Evolutionary conservation across 2,888 invertebrate genomes (phyloP).

Genomic region (Nephrotoma guestfalica): DNA sequence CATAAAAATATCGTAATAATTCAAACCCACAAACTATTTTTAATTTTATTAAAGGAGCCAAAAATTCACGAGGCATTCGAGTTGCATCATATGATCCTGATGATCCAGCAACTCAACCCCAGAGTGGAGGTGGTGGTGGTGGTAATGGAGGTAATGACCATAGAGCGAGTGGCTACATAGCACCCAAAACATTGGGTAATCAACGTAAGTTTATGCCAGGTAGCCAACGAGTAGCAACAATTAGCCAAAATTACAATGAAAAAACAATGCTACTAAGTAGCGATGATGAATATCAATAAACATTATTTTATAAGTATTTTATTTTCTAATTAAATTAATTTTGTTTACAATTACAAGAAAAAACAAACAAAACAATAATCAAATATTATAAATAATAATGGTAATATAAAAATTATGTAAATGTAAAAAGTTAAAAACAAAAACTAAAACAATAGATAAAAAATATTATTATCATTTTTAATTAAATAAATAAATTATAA

Average conservation of each 20-base stretch:
- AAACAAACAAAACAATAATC: neutral
- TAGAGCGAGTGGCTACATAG: constrained; percentile 30
- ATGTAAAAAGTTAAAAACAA: neutral
- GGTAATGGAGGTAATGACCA: neutral
- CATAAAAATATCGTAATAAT: no score
- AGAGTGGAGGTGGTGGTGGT: constrained; percentile 23
- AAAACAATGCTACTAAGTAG: constrained; percentile 91
- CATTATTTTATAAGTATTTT: neutral
- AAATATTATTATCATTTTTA: neutral
- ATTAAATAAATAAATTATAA: neutral
- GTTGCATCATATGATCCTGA: constrained; percentile 54
- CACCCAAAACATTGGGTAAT: constrained; percentile 32
- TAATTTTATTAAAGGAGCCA: constrained; percentile 34
- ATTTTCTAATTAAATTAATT: neutral
- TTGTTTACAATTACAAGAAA: neutral
- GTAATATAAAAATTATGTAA: neutral
- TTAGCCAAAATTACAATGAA: constrained; percentile 81
- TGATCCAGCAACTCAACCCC: constrained; percentile 36
- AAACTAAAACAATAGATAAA: neutral
- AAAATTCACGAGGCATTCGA: constrained; percentile 49
- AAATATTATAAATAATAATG: neutral
- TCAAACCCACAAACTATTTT: neutral
- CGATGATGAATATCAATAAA: constrained; percentile 85
- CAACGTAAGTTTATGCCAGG: constrained; percentile 42
- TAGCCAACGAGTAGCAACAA: constrained; percentile 62